Evolutionary conservation across 2,797 vertebrate genomes (phyloP).

Genomic region (Linurgus olivaceus): DNA sequence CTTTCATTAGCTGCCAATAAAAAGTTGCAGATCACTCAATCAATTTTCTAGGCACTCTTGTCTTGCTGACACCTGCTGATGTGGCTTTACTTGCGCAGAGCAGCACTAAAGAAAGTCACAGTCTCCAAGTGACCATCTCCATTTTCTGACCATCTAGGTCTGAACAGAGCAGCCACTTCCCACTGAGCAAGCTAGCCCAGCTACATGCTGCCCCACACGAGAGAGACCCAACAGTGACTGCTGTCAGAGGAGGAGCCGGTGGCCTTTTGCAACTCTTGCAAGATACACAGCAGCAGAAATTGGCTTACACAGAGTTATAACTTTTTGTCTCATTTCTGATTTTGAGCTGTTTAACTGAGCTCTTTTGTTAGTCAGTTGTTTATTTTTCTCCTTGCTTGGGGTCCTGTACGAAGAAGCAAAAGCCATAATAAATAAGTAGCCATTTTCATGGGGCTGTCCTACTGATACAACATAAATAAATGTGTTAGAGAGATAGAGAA

Average conservation of each 20-base stretch:
- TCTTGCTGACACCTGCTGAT: not conserved
- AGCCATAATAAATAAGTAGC: not conserved
- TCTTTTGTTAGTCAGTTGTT: not conserved
- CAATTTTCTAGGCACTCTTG: not conserved
- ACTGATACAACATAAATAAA: not conserved
- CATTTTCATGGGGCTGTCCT: not conserved
- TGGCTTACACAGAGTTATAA: accelerated
- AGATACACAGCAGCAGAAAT: not conserved
- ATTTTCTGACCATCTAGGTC: not conserved
- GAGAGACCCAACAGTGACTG: not conserved
- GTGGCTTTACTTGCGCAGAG: not conserved
- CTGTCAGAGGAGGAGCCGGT: not conserved
- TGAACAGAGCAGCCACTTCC: not conserved
- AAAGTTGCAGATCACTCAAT: not conserved
- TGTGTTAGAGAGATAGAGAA: not conserved
- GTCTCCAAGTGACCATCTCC: not conserved
- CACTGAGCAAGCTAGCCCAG: not conserved
- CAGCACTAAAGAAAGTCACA: not conserved
- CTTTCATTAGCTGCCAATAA: not conserved
- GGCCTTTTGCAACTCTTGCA: not conserved
- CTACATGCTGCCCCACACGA: not conserved
- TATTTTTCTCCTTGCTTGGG: not conserved
- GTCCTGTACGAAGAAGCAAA: not conserved
- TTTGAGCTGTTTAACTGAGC: not conserved
- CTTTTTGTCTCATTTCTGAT: not conserved